phyloP scores from a whole-genome alignment of 1,140 invertebrate genomes.

The Reticulitermes speratus region DNA sequence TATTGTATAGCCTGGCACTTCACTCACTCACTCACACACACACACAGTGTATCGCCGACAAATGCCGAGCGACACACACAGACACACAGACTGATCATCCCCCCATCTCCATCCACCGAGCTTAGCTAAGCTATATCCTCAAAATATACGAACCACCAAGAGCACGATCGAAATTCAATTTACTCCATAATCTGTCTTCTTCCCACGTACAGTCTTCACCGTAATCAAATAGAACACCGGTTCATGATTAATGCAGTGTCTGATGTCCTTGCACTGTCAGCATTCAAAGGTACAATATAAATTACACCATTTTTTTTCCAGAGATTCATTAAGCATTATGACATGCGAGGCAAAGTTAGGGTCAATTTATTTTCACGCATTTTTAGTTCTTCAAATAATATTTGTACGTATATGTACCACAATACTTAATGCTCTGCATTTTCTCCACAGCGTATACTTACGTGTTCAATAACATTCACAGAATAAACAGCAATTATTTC shows the following conservation, averaged over 20 bases:
- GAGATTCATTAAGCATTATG: too few species aligned
- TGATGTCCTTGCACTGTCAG: too few species aligned
- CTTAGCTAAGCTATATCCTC: slow-evolving; percentile 18
- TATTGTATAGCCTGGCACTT: not conserved
- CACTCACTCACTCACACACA: not conserved
- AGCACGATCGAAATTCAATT: slow-evolving; percentile 33
- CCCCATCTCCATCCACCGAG: not conserved
- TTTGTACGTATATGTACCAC: too few species aligned
- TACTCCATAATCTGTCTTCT: slow-evolving; percentile 33
- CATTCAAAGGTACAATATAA: too few species aligned
- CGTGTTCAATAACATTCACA: too few species aligned
- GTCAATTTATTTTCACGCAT: too few species aligned
- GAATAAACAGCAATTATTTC: too few species aligned
- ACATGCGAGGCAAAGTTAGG: too few species aligned
- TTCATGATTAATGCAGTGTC: not conserved
- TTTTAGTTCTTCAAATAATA: too few species aligned
- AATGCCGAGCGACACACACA: not conserved
- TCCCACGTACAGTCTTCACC: slow-evolving; percentile 26
- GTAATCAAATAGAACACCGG: not conserved
- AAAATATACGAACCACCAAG: slow-evolving; percentile 21
- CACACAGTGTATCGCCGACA: not conserved
- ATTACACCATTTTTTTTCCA: too few species aligned
- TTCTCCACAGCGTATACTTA: too few species aligned
- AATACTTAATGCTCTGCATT: too few species aligned
- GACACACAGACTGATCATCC: not conserved